Percentiles rank a stretch among this genome's conserved stretches.
Evolutionary conservation across 2,888 invertebrate genomes (phyloP).

Genomic region (Ormyrus labotus): DNA sequence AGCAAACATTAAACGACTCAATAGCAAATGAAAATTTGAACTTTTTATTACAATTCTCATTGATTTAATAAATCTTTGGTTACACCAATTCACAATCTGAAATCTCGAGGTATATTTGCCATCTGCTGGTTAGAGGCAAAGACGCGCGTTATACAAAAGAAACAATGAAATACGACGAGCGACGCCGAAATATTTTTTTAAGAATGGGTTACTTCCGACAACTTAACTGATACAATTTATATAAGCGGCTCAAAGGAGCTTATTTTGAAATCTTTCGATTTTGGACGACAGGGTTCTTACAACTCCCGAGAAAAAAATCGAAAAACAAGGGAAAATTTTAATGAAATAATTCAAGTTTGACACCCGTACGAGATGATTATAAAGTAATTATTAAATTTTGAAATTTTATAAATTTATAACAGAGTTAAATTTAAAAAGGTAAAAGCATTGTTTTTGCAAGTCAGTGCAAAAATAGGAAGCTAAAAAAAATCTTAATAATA

Average conservation of each 20-base stretch:
- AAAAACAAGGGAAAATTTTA: constrained; percentile 2
- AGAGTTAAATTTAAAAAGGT: not conserved
- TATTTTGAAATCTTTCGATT: constrained; percentile 17
- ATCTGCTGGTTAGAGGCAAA: constrained; percentile 52
- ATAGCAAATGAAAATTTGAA: too few species aligned
- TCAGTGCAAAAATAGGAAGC: not conserved
- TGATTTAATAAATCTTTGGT: not conserved
- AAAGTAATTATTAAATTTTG: constrained; percentile 7
- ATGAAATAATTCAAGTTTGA: not conserved
- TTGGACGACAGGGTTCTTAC: constrained; percentile 33
- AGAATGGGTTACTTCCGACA: constrained; percentile 23
- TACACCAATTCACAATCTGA: not conserved
- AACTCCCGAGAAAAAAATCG: constrained; percentile 8
- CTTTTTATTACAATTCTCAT: too few species aligned
- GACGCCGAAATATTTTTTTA: constrained; percentile 42
- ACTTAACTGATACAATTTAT: constrained; percentile 20
- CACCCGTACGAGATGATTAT: not conserved
- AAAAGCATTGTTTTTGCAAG: not conserved
- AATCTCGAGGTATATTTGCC: constrained; percentile 25
- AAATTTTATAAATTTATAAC: not conserved
- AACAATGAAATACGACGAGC: not conserved
- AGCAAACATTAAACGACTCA: not conserved
- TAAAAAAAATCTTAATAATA: too few species aligned
- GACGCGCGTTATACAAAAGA: not conserved
- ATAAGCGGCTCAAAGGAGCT: not conserved